A percentile compares a stretch with the other conserved stretches of the same genome.
Conservation (phyloP, 1,140 invertebrate species). For the Aphaenogaster rudis region DNA sequence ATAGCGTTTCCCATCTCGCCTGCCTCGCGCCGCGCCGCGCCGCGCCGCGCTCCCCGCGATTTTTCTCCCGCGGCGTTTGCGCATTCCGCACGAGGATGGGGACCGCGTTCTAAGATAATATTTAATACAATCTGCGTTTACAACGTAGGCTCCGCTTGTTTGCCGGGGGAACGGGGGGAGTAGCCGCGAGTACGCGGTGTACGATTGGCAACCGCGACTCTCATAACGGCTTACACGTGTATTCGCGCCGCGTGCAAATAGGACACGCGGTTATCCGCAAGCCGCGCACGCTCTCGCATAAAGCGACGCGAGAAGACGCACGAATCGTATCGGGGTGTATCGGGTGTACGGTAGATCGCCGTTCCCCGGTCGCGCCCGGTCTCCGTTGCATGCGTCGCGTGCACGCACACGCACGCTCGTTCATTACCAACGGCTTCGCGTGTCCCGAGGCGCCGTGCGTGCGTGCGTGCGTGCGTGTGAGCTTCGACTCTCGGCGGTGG, state of each 20-base stretch:
- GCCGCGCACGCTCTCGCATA: background rate
- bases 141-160: background rate
- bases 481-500: constrained; percentile 63
- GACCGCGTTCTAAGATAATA: background rate
- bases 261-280: constrained; percentile 29
- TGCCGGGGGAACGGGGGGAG: background rate
- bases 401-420: constrained; percentile 54
- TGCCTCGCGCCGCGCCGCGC: background rate
- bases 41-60: background rate
- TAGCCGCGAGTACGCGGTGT: background rate
- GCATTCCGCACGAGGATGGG: background rate
- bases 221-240: constrained; percentile 13
- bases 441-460: constrained; percentile 74
- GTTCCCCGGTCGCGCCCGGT: background rate
- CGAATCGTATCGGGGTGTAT: constrained; percentile 40
- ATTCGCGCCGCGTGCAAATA: constrained; percentile 40
- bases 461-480: constrained; percentile 60
- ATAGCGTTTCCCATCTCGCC: constrained; percentile 21
- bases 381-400: constrained; percentile 59
- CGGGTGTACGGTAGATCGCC: constrained; percentile 23
- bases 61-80: constrained; percentile 16
- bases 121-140: background rate
- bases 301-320: constrained; percentile 8
- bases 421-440: constrained; percentile 79
- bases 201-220: background rate